Evolutionary conservation across 2,888 invertebrate species (phyloP).

Genomic region (Drosophila neotestacea): DNA sequence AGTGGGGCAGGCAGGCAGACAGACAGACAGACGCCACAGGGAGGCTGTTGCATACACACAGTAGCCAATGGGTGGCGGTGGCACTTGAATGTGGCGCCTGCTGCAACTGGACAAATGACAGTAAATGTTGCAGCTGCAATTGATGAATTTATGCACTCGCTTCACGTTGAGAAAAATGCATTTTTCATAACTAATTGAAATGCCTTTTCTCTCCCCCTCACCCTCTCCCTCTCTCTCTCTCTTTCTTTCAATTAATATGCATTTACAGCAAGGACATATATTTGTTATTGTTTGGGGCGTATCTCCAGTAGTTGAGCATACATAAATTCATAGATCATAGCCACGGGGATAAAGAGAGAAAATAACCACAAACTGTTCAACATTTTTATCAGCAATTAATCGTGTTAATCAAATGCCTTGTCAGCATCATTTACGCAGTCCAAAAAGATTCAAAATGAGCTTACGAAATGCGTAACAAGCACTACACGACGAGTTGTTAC

Average conservation of each 20-base stretch:
- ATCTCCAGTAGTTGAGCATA: conserved; percentile 59
- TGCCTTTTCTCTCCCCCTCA: conserved; percentile 4
- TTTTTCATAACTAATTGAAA: conserved; percentile 80
- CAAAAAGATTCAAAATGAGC: conserved; percentile 46
- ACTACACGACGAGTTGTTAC: conserved; percentile 49
- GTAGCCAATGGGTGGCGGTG: conserved; percentile 64
- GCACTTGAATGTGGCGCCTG: conserved; percentile 43
- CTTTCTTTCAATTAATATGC: conserved; percentile 39
- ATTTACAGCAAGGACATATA: conserved; percentile 26
- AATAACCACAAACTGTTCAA: conserved; percentile 65
- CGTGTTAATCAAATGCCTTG: conserved; percentile 84
- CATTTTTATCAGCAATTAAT: conserved; percentile 84
- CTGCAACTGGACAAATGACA: conserved; percentile 75
- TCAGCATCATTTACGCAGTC: conserved; percentile 82
- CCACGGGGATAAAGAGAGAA: neutral
- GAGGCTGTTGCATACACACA: conserved; percentile 38
- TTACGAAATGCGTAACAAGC: conserved; percentile 73
- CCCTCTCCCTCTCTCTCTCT: conserved; percentile 2
- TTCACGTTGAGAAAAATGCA: conserved; percentile 63
- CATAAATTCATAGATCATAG: conserved; percentile 43
- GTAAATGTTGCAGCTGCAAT: conserved; percentile 69
- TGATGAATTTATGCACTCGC: conserved; percentile 79
- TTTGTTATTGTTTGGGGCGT: conserved; percentile 36
- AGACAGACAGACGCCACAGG: conserved; percentile 15
- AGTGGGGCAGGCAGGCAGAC: conserved; percentile 3